Evolutionary conservation across 2,888 invertebrate genomes (phyloP), one percentile per base, ranked within the genome.

Genomic region (Agelastica alni): DNA sequence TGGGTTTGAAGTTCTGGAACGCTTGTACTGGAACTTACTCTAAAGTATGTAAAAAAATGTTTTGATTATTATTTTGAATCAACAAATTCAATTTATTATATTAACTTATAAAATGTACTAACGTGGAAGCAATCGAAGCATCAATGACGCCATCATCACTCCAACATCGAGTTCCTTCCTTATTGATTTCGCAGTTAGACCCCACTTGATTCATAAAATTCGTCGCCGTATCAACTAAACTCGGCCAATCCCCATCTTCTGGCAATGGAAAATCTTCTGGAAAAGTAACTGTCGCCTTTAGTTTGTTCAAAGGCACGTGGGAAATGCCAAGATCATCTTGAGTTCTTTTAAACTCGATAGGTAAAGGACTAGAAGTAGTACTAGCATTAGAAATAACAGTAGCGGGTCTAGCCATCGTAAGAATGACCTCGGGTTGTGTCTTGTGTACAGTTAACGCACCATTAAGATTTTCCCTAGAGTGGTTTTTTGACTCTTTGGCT

Each of bases 171-270:
- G 37, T 45, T 3, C 36, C 53, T 14, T 58, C 58, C 13, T 46
- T 41, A 4, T 59, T 54, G 6, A 10, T 53, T 16, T 57, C 62
- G 13, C 48, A 56, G 57, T 32, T 56, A 53, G 34, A 58, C 47
- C 62, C 65, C 17, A 71, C 71, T 53, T 72, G 70, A 64, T 70
- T 69, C 64, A 73, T 65, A 30, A 69, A 89, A 56, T 87, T 79
- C 0, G 89, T 89, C 20, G 91, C 91, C 1, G 90, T 89, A 69
- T 89, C 88, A 2, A 91, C 90, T 14, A 91, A 79, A 68, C 87
- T 85, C 7, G 87, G 84, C 92, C 92, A 91, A 74, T 91, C 90
- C 65, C 89, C 81, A 36, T 87, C 85, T 28, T 84, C 81, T 2
- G 87, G 83, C 70, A 89, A 85, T 0, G 88, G 86, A 47, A 87